Evolutionary conservation across 2,113 vertebrate genomes (phyloP), one percentile per base, ranked within the genome.

Genomic region (Spizaetus ornatus): DNA sequence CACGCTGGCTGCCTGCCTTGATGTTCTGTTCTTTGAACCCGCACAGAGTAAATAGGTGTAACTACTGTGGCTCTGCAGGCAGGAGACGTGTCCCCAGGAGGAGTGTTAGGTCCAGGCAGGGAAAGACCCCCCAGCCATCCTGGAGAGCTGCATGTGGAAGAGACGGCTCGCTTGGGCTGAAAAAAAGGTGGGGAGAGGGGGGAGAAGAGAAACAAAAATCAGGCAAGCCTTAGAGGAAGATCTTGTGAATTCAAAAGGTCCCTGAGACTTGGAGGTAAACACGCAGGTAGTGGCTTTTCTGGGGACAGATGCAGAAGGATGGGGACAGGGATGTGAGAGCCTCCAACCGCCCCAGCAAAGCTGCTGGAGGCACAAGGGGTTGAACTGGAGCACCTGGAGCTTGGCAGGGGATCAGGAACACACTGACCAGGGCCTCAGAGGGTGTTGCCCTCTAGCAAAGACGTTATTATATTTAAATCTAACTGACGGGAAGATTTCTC

Each of bases 131-230:
- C 4, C 15, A 15, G 10, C 19, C 78, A 25, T 5, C 56, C 77
- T 4, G 27, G 34, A 59, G 66, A 82, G 50, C 59, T 42, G 63
- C 48, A 1, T 0, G 12, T 8, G 55, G 62, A n/a, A 43, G 15
- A 47, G 25, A 1, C 45, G 14, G 50, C 43, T 72, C 36, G 7
- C 20, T 5, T 7, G 5, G 18, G 40, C 48, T 56, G 71, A 11
- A 67, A 82, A 48, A 7, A 26, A 13, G 2, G 3, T 16, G n/a
- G 13, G 10, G 16, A 63, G 1, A 2, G 1, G 12, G 6, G 2
- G 0, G 26, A 20, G 55, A 9, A 55, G 3, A 22, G 3, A 58
- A 63, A 27, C 3, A 47, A 65, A 58, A 83, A 9, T 12, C 36
- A 48, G 34, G 25, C 47, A 74, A 78, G 20, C 21, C 20, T 38